These are phyloP conservation scores for Thumatha senex DNA, from an alignment of 2,888 invertebrate genomes.

Conservation along the genomic window DNA sequence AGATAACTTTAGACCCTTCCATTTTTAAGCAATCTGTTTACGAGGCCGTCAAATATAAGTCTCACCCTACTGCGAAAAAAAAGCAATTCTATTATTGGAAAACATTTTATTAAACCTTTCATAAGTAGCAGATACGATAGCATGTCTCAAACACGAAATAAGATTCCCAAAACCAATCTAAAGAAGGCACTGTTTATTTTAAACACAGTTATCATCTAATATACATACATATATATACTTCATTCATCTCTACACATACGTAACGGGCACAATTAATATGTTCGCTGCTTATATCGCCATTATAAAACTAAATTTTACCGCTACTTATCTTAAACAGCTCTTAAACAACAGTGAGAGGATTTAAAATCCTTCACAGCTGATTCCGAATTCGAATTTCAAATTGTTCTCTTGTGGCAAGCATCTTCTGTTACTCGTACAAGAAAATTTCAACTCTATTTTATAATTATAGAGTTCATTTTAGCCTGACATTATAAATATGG, in stretches of 20 bases:
- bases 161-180: slow-evolving; percentile 35
- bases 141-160: slow-evolving; percentile 18
- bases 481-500: slow-evolving; percentile 36
- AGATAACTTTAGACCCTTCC: too few species aligned
- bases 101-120: too few species aligned
- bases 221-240: slow-evolving; percentile 25
- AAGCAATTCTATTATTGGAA: too few species aligned
- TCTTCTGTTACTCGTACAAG: slow-evolving; percentile 48
- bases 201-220: slow-evolving; percentile 54
- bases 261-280: slow-evolving; percentile 72
- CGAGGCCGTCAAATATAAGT: too few species aligned
- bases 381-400: slow-evolving; percentile 80
- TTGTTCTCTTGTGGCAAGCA: slow-evolving; percentile 71
- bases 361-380: slow-evolving; percentile 79
- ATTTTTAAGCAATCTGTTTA: too few species aligned
- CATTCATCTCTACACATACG: slow-evolving; percentile 45
- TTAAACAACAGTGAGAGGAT: slow-evolving; percentile 74
- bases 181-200: slow-evolving; percentile 44
- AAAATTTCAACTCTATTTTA: slow-evolving; percentile 33
- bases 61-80: too few species aligned
- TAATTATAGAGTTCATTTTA: slow-evolving; percentile 17
- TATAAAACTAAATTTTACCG: slow-evolving; percentile 75
- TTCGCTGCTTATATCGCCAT: slow-evolving; percentile 66
- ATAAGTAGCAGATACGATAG: too few species aligned
- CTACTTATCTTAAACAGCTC: slow-evolving; percentile 72